phyloP scores from a whole-genome alignment of 30 jellyfish, hydroid and myxozoan species.

The Haliclystus octoradiatus region DNA sequence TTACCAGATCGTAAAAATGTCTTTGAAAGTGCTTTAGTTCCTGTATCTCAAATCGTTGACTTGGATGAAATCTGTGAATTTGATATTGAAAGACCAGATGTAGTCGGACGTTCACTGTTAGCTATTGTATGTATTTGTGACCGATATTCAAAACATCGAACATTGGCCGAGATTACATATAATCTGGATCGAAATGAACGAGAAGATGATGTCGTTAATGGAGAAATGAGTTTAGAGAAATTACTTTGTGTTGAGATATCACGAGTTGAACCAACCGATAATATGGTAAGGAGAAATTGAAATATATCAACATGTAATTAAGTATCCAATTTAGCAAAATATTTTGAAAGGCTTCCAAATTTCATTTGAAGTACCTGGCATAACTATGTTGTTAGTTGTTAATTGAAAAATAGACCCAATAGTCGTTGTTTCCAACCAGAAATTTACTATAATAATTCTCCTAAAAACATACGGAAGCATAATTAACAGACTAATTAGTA shows the following conservation, averaged over 20 bases:
- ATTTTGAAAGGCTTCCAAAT: too few relatives aligned
- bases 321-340: too few relatives aligned
- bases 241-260: background rate
- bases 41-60: conserved; percentile 45
- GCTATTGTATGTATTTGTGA: conserved; percentile 67
- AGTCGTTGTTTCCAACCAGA: too few relatives aligned
- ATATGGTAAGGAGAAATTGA: conserved; percentile 14
- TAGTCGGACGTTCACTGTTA: conserved; percentile 19
- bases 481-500: too few relatives aligned
- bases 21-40: conserved; percentile 75
- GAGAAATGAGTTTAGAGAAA: background rate
- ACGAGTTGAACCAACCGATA: conserved; percentile 1
- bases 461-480: too few relatives aligned
- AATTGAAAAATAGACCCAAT: too few relatives aligned
- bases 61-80: conserved; percentile 84
- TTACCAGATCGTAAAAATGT: conserved; percentile 51
- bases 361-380: too few relatives aligned
- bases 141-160: conserved; percentile 56
- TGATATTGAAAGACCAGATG: conserved; percentile 44
- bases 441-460: too few relatives aligned
- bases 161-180: conserved; percentile 34
- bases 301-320: too few relatives aligned
- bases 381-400: too few relatives aligned
- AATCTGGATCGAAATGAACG: conserved; percentile 7
- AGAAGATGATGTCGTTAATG: conserved; percentile 6